These are phyloP conservation scores for Diabrotica balteata DNA, from an alignment of 2,888 invertebrate species.

Conservation along the genomic window DNA sequence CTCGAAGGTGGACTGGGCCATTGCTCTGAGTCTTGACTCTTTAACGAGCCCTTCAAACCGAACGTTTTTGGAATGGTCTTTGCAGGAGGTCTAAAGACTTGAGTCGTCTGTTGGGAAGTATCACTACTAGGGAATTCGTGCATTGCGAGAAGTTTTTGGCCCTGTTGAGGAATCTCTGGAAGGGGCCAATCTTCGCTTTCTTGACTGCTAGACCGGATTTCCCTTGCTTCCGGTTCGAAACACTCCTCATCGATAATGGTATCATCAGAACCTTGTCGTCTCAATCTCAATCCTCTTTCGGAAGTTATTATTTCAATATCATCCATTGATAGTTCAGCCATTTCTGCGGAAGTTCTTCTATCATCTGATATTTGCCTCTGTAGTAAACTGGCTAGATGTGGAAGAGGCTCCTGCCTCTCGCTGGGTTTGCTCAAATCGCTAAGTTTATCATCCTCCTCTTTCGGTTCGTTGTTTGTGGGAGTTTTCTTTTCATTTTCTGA, in stretches of 20 bases:
- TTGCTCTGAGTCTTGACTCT: conserved; percentile 74
- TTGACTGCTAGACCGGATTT: conserved; percentile 65
- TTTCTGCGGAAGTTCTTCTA: conserved; percentile 82
- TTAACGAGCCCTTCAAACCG: conserved; percentile 55
- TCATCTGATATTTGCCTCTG: conserved; percentile 77
- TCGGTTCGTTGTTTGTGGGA: conserved; percentile 45
- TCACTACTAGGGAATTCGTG: conserved; percentile 59
- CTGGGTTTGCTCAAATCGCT: conserved; percentile 45
- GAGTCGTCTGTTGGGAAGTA: conserved; percentile 58
- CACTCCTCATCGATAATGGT: conserved; percentile 61
- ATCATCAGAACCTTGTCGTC: conserved; percentile 59
- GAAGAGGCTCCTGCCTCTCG: conserved; percentile 49
- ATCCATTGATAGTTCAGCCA: conserved; percentile 85
- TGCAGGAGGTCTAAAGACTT: conserved; percentile 56
- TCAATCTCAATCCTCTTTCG: conserved; percentile 57
- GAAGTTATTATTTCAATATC: conserved; percentile 61
- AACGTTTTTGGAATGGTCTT: conserved; percentile 58
- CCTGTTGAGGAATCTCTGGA: conserved; percentile 69
- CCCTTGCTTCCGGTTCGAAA: conserved; percentile 50
- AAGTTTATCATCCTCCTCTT: conserved; percentile 37
- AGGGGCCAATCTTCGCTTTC: conserved; percentile 80
- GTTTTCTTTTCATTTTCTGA: conserved; percentile 59
- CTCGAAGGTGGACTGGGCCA: conserved; percentile 84
- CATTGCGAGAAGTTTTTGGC: conserved; percentile 55
- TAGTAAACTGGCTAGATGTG: conserved; percentile 54